These are phyloP conservation scores for Drosophila tsacasi DNA, from an alignment of 1,140 invertebrate genomes.

Conservation along the genomic window DNA sequence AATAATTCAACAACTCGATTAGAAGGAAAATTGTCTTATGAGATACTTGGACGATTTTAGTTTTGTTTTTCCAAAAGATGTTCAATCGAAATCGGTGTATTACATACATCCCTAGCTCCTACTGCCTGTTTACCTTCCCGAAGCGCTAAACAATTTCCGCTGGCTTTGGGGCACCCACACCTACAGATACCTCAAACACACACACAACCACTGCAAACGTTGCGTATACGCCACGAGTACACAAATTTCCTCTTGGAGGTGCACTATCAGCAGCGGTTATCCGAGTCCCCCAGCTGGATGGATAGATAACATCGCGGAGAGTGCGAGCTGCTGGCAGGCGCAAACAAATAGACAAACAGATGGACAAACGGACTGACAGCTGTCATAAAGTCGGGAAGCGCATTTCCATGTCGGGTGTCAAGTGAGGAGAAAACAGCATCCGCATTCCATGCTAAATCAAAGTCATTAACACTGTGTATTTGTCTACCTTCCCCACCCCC, in stretches of 20 bases:
- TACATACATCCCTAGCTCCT: background rate
- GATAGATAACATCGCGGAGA: constrained; percentile 19
- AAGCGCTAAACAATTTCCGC: constrained; percentile 39
- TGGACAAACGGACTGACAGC: constrained; percentile 40
- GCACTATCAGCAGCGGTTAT: constrained; percentile 37
- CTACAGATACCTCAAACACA: background rate
- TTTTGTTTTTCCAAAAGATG: background rate
- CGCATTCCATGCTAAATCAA: constrained; percentile 49
- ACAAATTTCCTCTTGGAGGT: constrained; percentile 31
- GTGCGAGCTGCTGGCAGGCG: constrained; percentile 15
- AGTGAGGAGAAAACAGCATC: constrained; percentile 8
- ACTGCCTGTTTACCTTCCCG: constrained; percentile 1
- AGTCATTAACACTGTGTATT: constrained; percentile 75
- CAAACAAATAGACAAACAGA: constrained; percentile 24
- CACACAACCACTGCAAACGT: background rate
- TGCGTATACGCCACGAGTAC: constrained; percentile 38
- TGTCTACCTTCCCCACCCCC: constrained; percentile 48
- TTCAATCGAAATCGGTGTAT: no score
- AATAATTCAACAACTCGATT: background rate
- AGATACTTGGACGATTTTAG: background rate
- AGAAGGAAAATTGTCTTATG: background rate
- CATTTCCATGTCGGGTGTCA: constrained; percentile 69
- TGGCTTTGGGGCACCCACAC: constrained; percentile 13
- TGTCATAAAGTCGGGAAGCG: constrained; percentile 68
- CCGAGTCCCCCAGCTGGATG: background rate